phyloP scores from a whole-genome alignment of 2,888 invertebrate genomes.

The Pediacus dermestoides region DNA sequence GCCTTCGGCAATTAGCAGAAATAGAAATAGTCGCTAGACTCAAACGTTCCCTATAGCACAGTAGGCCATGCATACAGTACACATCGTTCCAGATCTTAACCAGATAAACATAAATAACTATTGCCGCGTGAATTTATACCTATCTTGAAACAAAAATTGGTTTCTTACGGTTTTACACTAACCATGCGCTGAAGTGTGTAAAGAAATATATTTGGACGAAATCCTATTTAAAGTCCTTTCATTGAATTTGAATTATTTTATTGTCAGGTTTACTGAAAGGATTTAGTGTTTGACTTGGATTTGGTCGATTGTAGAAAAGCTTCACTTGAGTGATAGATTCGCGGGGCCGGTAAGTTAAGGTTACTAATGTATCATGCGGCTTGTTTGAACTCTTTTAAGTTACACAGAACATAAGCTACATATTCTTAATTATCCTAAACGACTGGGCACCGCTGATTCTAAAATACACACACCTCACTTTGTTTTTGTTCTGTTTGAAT shows the following conservation, averaged over 20 bases:
- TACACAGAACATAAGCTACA: constrained; percentile 24
- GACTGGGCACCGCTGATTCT: no score
- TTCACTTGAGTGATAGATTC: constrained; percentile 28
- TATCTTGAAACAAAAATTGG: no score
- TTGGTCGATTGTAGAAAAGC: constrained; percentile 12
- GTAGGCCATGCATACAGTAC: constrained; percentile 23
- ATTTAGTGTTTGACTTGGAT: no score
- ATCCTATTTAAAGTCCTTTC: no score
- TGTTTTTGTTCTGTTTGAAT: constrained; percentile 2
- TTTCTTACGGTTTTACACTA: no score
- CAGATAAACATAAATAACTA: constrained; percentile 17
- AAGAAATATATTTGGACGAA: no score
- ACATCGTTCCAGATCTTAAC: constrained; percentile 19
- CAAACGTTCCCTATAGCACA: constrained; percentile 25
- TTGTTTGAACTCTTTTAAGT: constrained; percentile 28
- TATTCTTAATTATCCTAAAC: constrained; percentile 29
- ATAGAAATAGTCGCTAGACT: constrained; percentile 46
- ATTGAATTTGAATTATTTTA: no score
- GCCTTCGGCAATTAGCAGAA: constrained; percentile 51
- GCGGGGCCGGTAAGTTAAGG: constrained; percentile 25
- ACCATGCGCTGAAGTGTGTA: no score
- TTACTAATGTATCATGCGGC: constrained; percentile 26
- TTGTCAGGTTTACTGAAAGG: no score
- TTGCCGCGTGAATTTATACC: constrained; percentile 9
- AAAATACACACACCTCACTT: no score